These are phyloP conservation scores for Pseudomyrmex concolor DNA, from an alignment of 1,140 invertebrate species.

Conservation along the genomic window DNA sequence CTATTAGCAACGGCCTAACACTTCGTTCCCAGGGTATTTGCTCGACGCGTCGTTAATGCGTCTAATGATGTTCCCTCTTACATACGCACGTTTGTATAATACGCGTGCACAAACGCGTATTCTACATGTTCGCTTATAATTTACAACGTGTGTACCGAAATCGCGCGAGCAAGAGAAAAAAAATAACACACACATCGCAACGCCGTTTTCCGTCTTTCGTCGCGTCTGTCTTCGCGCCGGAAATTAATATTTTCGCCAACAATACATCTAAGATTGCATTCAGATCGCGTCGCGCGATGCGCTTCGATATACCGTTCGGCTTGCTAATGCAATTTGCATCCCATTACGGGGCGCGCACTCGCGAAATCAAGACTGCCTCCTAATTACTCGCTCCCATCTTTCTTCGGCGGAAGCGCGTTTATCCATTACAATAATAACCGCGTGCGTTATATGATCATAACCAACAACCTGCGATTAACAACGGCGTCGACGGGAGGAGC, in stretches of 20 bases:
- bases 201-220: constrained; percentile 5
- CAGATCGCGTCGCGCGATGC: constrained; percentile 43
- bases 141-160: constrained; percentile 19
- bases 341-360: constrained; percentile 48
- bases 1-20: constrained; percentile 26
- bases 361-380: constrained; percentile 64
- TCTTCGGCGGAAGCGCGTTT: constrained; percentile 65
- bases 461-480: constrained; percentile 67
- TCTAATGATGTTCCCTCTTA: constrained; percentile 49
- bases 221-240: background rate
- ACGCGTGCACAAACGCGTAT: no score
- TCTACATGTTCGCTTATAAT: background rate
- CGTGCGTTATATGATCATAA: constrained; percentile 56
- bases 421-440: constrained; percentile 71
- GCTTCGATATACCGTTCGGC: constrained; percentile 14
- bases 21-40: constrained; percentile 63
- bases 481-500: constrained; percentile 32
- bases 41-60: constrained; percentile 31
- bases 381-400: constrained; percentile 49
- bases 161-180: background rate
- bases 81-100: background rate
- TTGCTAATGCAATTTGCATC: constrained; percentile 56
- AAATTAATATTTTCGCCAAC: constrained; percentile 51
- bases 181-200: no score
- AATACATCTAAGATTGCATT: constrained; percentile 36